A percentile compares a stretch with the other conserved stretches of the same genome.
These are phyloP conservation scores for Parazoanthus swiftii DNA, from an alignment of 92 coral and sea anemone species.

Conservation along the genomic window DNA sequence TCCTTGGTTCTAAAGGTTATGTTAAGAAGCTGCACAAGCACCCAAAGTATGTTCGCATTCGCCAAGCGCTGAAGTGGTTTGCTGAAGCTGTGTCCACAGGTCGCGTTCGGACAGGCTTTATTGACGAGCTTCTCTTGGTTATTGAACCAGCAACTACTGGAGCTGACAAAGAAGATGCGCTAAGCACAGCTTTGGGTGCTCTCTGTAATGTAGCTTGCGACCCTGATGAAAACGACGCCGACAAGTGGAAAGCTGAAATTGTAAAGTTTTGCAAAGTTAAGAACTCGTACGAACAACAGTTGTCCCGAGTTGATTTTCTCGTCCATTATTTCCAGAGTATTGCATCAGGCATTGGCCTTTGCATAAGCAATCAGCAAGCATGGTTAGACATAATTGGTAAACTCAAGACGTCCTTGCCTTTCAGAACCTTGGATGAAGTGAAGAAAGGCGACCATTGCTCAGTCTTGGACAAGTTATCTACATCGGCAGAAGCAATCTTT, in stretches of 20 bases:
- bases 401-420: not conserved
- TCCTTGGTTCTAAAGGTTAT: conserved; percentile 46
- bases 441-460: not conserved
- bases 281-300: not conserved
- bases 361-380: not conserved
- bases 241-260: not conserved
- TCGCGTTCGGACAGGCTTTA: conserved; percentile 10
- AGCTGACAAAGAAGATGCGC: not conserved
- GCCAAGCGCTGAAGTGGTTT: conserved; percentile 8
- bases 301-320: conserved; percentile 14
- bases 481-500: not conserved
- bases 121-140: not conserved
- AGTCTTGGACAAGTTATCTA: not conserved
- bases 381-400: not conserved
- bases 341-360: not conserved
- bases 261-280: not conserved
- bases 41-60: not conserved
- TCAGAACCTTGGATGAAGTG: not conserved
- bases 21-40: conserved; percentile 42
- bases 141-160: not conserved
- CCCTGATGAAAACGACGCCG: not conserved
- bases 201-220: not conserved
- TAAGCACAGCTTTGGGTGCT: conserved; percentile 5
- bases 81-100: not conserved
- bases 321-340: conserved; percentile 19